Evolutionary conservation across 2,888 invertebrate species (phyloP).

Genomic region (Cantharis flavilabris): DNA sequence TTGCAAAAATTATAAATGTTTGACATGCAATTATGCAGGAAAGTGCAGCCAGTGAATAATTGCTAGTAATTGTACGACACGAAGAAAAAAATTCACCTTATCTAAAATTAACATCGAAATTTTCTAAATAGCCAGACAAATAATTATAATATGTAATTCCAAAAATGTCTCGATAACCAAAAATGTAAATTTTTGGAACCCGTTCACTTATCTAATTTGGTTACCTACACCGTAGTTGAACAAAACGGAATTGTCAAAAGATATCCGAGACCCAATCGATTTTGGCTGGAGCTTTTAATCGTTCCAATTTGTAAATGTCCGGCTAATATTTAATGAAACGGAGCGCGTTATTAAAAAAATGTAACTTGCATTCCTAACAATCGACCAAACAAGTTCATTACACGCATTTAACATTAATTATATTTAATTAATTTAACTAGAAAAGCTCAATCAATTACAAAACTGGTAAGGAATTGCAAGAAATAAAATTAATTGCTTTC

Average conservation of each 20-base stretch:
- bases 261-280: constrained; percentile 19
- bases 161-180: neutral
- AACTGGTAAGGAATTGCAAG: constrained; percentile 25
- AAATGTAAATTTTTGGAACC: neutral
- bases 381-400: constrained; percentile 20
- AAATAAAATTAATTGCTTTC: constrained; percentile 35
- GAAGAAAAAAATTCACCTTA: neutral
- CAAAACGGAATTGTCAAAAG: constrained; percentile 15
- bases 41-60: constrained; percentile 35
- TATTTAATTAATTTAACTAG: constrained; percentile 24
- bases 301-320: constrained; percentile 19
- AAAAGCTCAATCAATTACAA: constrained; percentile 17
- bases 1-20: constrained; percentile 32
- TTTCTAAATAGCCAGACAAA: neutral
- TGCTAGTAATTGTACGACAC: constrained; percentile 16
- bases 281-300: constrained; percentile 14
- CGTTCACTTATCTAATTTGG: neutral
- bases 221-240: constrained; percentile 3
- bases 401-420: constrained; percentile 15
- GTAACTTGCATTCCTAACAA: constrained; percentile 4
- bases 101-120: neutral
- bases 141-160: neutral
- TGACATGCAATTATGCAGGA: constrained; percentile 43
- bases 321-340: constrained; percentile 10
- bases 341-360: constrained; percentile 8